Evolutionary conservation across 2,113 vertebrate genomes (phyloP), one percentile per base, ranked within the genome.

Genomic region (Willisornis vidua): DNA sequence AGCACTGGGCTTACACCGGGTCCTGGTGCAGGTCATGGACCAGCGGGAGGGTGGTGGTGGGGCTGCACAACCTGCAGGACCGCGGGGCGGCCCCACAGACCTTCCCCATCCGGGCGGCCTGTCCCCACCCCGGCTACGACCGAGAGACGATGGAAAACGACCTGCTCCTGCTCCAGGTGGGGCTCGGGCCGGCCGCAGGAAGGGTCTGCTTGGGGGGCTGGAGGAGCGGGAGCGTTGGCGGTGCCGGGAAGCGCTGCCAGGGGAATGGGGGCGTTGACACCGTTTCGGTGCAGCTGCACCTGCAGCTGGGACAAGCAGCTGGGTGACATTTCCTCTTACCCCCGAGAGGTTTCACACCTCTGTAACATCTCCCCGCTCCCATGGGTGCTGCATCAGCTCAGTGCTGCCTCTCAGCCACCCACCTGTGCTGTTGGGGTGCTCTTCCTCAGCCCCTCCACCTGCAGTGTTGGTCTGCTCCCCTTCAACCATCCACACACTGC

Each of bases 81-180:
- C 16, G 0, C 1, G 4, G 15, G 10, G 6, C 2, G 4, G 20
- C 0, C 13, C 5, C 37, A 2, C 79, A 95, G 62, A n/a, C 9
- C 12, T 81, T 94, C 41, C 0, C 1, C 48, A 31, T 97, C 87
- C 57, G 12, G 20, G 6, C 19, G 0, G 58, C 6, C 3, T 49
- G 97, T 58, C 28, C 12, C 10, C 95, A 97, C 45, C 97, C 97
- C 0, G 3, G 9, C 24, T 94, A 85, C 20, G 1, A 82, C 73
- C 0, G 0, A 0, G 0, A 0, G 0, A 92, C 51, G 1, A 55
- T 94, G 68, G 57, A 83, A 4, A 94, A 95, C 1, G 96, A 96
- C 77, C 71, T 98, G 4, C 76, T 70, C 1, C 92, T 97, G 75
- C 92, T 97, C 1, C 76, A 96, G 96, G 96, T 97, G 41, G 67